Evolutionary conservation across 1,140 invertebrate species (phyloP), one percentile per base, ranked within the genome.

Genomic region (Heliothis subflexa): DNA sequence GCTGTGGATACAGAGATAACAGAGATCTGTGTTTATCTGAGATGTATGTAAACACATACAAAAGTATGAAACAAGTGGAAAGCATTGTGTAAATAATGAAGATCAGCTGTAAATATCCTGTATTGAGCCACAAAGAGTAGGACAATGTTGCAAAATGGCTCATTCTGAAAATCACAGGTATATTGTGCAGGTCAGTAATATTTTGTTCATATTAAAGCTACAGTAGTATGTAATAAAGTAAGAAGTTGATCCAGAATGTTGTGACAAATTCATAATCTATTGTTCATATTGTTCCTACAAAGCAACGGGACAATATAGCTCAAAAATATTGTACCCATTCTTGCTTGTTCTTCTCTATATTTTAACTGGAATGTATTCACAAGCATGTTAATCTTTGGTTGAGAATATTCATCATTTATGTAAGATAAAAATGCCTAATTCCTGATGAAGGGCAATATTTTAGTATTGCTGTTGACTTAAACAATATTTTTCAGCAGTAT

Each of bases 101-200:
- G 64, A 79, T 78, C 78, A 84, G 74, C 50, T 74, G 77, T 79
- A 49, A 64, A 57, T 33, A 61, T 62, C 73, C 64, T 70, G 76
- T 78, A 82, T 74, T 81, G 52, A 66, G 59, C 70, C 59, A 61
- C 64, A 85, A 88, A 88, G 79, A 88, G 86, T 88, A 89, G 81
- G 85, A 93, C 84, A 89, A 95, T 94, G 92, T 88, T 91, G 88
- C 88, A 95, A 82, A 85, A 95, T 95, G 95, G 94, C 94, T 92
- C 89, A 93, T 86, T 86, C 93, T 89, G 94, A 95, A 84, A 95
- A 95, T 92, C 94, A 95, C 89, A 93, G 95, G 88, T 95, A 95
- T 86, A 96, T 96, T 91, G 95, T 96, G 84, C 94, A 95, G 94
- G 94, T 95, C 80, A 85, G 89, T 92, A 45, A 21, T 47, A 14